phyloP scores from a whole-genome alignment of 1,140 invertebrate genomes.

The Bombus ignitus region DNA sequence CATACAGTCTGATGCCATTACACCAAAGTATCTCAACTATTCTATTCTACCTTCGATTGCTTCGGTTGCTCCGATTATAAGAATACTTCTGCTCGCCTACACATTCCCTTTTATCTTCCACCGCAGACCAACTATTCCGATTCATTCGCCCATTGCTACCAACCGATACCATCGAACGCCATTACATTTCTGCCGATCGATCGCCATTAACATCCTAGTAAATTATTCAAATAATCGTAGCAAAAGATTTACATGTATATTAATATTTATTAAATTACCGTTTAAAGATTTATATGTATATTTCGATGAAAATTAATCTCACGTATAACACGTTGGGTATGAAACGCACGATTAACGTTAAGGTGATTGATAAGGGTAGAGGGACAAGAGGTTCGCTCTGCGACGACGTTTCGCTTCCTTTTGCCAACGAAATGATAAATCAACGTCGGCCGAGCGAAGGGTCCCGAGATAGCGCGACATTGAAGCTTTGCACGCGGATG shows the following conservation, averaged over 20 bases:
- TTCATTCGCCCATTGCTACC: background rate
- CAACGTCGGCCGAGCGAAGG: constrained; percentile 54
- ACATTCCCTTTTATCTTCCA: constrained; percentile 3
- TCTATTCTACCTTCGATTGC: constrained; percentile 10
- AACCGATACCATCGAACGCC: background rate
- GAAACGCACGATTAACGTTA: background rate
- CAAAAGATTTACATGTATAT: background rate
- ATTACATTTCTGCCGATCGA: background rate
- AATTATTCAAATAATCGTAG: background rate
- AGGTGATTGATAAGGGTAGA: background rate
- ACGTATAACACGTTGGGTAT: too few species aligned
- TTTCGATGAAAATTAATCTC: too few species aligned
- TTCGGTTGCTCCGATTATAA: constrained; percentile 7
- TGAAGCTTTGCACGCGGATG: constrained; percentile 56
- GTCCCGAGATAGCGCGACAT: constrained; percentile 44
- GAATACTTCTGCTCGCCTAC: constrained; percentile 18
- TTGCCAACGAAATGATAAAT: constrained; percentile 37
- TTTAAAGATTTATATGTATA: background rate
- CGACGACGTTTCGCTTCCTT: constrained; percentile 32
- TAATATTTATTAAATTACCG: background rate
- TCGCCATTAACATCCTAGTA: rapidly evolving
- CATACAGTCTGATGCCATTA: background rate
- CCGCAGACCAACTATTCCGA: constrained; percentile 17
- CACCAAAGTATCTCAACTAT: constrained; percentile 26
- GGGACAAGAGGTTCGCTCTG: background rate